Conservation (phyloP, 2,113 vertebrate species). For the Sander vitreus region DNA sequence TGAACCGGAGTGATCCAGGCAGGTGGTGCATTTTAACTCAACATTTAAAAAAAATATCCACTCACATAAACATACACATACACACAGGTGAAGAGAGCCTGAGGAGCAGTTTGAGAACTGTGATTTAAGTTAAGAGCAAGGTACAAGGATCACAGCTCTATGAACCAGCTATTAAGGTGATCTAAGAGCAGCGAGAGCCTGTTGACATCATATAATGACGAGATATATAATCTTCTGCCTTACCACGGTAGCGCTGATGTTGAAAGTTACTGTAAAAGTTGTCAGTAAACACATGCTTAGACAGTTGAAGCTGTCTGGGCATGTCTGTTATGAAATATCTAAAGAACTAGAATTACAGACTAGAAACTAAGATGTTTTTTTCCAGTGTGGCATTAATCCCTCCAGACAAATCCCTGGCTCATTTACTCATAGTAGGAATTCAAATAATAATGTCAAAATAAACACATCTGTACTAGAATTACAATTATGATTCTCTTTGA, state of each 20-base stretch:
- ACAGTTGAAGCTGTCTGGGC: slow-evolving; percentile 46
- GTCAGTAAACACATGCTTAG: slow-evolving; percentile 33
- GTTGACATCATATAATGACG: slow-evolving; percentile 24
- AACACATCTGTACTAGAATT: not conserved
- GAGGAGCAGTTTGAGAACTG: slow-evolving; percentile 2
- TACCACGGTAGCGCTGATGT: not conserved
- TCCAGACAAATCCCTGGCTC: slow-evolving; percentile 18
- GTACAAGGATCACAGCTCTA: slow-evolving; percentile 28
- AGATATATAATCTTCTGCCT: slow-evolving; percentile 51
- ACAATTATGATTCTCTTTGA: not conserved
- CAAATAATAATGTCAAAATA: not conserved
- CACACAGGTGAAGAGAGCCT: not conserved
- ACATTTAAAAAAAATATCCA: not conserved
- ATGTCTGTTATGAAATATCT: slow-evolving; percentile 61
- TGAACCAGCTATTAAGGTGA: slow-evolving; percentile 45
- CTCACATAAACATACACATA: slow-evolving; percentile 17
- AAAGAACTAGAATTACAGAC: slow-evolving; percentile 18
- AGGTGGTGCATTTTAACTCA: not conserved
- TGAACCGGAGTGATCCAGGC: not conserved
- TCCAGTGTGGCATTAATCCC: not conserved
- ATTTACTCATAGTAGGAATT: not conserved
- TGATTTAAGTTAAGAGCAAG: slow-evolving; percentile 7
- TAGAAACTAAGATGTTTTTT: slow-evolving; percentile 23
- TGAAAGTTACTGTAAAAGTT: not conserved
- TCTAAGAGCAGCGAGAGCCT: slow-evolving; percentile 13